phyloP scores from a whole-genome alignment of 2,797 vertebrate species.

The Lepus townsendii region DNA sequence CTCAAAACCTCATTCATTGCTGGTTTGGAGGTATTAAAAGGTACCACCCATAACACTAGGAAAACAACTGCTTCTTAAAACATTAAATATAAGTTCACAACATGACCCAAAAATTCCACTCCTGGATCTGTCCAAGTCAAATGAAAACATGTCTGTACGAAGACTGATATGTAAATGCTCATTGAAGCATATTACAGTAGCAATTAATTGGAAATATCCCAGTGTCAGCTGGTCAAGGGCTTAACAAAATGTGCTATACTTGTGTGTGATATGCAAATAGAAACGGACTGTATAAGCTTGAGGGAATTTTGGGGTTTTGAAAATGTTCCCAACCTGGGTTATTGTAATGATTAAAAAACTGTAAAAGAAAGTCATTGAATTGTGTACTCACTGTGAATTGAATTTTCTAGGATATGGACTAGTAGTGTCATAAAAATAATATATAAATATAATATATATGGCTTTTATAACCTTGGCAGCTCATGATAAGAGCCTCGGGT shows the following conservation, averaged over 20 bases:
- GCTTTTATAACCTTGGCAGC: too few relatives aligned
- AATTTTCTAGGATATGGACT: neutral
- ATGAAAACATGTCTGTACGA: neutral
- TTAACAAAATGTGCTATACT: neutral
- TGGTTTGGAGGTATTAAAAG: neutral
- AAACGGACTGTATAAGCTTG: neutral
- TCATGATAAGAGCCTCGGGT: too few relatives aligned
- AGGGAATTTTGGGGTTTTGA: neutral
- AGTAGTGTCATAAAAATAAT: neutral
- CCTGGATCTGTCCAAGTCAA: neutral
- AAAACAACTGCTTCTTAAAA: conserved; percentile 20
- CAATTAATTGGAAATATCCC: neutral
- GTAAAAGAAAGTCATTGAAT: neutral
- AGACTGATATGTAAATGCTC: neutral
- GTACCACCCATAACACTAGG: neutral
- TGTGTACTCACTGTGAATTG: neutral
- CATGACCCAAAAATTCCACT: neutral
- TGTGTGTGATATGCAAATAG: neutral
- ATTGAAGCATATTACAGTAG: neutral
- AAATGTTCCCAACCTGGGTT: neutral
- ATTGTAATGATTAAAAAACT: neutral
- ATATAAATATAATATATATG: too few relatives aligned
- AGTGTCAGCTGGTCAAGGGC: neutral
- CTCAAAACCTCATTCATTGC: neutral
- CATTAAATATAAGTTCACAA: conserved; percentile 3